Evolutionary conservation across 2,797 vertebrate species (phyloP).

Genomic region (Rhinoraja longicauda): DNA sequence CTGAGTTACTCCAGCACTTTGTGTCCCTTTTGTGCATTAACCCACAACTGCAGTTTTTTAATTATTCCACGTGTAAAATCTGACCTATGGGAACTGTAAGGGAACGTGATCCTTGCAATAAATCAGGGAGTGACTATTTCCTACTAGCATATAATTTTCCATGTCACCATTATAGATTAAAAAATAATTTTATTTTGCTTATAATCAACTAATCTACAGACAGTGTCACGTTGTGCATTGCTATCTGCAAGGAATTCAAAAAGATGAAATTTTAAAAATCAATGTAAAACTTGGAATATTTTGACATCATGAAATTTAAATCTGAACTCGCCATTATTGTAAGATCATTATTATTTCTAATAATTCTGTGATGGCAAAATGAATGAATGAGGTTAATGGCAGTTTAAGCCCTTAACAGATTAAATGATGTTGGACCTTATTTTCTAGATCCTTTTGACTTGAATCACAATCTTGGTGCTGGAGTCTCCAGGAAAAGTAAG

Average conservation of each 20-base stretch:
- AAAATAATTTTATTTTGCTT: neutral
- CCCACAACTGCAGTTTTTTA: too few relatives aligned
- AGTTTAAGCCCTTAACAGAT: neutral
- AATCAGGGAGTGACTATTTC: neutral
- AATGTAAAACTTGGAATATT: neutral
- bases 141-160: neutral
- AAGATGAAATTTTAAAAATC: neutral
- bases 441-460: conserved; percentile 90
- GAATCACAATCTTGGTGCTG: conserved; percentile 96
- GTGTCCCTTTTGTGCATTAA: too few relatives aligned
- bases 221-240: neutral
- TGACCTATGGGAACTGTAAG: too few relatives aligned
- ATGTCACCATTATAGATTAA: neutral
- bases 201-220: neutral
- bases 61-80: too few relatives aligned
- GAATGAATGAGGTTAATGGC: neutral
- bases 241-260: neutral
- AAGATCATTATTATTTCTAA: neutral
- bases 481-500: conserved; percentile 98
- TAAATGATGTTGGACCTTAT: neutral
- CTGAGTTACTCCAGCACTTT: too few relatives aligned
- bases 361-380: neutral
- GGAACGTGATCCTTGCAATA: too few relatives aligned
- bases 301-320: neutral
- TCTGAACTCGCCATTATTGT: neutral